Evolutionary conservation across 1,140 invertebrate genomes (phyloP), one percentile per base, ranked within the genome.

Genomic region (Bilobella aurantiaca): DNA sequence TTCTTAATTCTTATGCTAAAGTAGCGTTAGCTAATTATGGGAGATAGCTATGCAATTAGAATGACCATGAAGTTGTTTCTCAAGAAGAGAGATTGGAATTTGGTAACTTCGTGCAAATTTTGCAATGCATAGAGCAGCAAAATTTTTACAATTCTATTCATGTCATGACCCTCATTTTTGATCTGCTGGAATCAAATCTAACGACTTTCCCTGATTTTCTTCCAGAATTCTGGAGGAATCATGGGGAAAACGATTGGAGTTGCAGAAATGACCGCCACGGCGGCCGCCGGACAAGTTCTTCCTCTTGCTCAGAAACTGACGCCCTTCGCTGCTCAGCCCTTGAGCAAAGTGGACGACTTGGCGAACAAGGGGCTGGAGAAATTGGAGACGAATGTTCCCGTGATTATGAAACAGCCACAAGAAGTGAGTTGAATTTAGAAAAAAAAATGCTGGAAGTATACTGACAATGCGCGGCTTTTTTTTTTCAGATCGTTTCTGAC

Each of bases 371-470:
- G 67, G 42, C 58, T 73, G 29, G 68, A 64, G 18, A 66, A 27
- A 14, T 27, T 73, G 61, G 66, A 70, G 30, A 59, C 37, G 0
- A 65, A 16, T 14, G 62, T 68, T 46, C 71, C 71, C 23, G 61
- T 62, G 16, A 68, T 73, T 25, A 70, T 42, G 29, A 68, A 68
- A 32, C 46, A 70, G 60, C 71, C 71, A 49, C 53, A 69, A 46
- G 65, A 68, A 46, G 70, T 69, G 62, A 69, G n/a, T 34, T 42
- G 28, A 5, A 58, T 56, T 3, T 32, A 12, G 5, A n/a, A 32
- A 23, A 57, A n/a, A 8, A 63, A 31, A 34, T n/a, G n/a, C 14
- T 34, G 21, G 8, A 25, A 12, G 28, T 61, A 42, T 3, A 14
- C 30, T 42, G 56, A 57, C 23, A 5, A 27, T 18, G 1, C 30